Evolutionary conservation across 2,113 vertebrate genomes (phyloP).

Genomic region (Podocnemis expansa): DNA sequence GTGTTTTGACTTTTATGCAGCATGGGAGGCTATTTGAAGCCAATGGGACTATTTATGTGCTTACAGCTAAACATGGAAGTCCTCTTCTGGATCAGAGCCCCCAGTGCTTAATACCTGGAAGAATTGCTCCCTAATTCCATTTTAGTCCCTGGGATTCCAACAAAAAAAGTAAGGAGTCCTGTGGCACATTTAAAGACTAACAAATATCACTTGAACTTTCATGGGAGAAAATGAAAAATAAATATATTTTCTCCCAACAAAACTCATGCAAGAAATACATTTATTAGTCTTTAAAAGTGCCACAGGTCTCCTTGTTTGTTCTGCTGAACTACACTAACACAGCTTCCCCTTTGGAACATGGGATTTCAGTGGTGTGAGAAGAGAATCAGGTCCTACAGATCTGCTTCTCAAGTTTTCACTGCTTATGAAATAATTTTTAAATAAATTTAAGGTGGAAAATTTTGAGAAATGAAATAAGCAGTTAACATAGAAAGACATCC

Average conservation of each 20-base stretch:
- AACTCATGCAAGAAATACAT: too few species aligned
- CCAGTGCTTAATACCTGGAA: rapidly evolving
- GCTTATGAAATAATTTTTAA: background rate
- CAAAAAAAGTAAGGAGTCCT: too few species aligned
- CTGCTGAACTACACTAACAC: too few species aligned
- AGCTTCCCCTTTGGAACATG: too few species aligned
- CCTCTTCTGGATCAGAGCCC: background rate
- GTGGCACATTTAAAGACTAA: too few species aligned
- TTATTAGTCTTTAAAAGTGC: too few species aligned
- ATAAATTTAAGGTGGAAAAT: conserved; percentile 27
- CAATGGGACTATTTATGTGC: background rate
- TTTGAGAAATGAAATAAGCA: background rate
- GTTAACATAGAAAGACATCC: background rate
- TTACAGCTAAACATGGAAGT: rapidly evolving
- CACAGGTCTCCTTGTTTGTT: too few species aligned
- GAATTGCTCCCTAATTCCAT: background rate
- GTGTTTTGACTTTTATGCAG: background rate
- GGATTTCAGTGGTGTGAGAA: background rate
- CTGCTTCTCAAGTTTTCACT: background rate
- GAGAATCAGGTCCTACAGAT: background rate
- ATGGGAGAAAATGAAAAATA: too few species aligned
- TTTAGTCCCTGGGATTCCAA: background rate
- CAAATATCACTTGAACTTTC: too few species aligned
- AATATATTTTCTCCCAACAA: too few species aligned
- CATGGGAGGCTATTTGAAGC: background rate